phyloP scores from a whole-genome alignment of 2,113 vertebrate species.

The Sciurus niger region DNA sequence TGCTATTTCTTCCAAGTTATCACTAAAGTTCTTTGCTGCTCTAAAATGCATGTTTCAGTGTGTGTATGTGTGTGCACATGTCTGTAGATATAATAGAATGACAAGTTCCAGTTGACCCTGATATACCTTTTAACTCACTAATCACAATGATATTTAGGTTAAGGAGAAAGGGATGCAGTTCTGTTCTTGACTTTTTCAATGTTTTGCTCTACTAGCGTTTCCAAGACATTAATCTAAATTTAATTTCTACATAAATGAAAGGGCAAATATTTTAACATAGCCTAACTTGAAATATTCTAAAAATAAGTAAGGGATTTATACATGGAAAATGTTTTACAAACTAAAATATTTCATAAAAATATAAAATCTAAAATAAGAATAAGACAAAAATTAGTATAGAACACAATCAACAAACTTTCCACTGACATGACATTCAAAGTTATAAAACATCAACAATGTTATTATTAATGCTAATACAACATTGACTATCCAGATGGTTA shows the following conservation, averaged over 20 bases:
- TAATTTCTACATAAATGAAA: constrained; percentile 17
- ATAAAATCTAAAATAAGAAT: neutral
- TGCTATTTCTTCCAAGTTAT: neutral
- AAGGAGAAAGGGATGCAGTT: neutral
- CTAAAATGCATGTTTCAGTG: neutral
- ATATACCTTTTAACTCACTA: neutral
- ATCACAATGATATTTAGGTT: neutral
- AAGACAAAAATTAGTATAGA: neutral
- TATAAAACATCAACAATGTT: neutral
- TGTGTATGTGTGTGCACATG: neutral
- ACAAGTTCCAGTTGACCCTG: neutral
- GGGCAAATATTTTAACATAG: neutral
- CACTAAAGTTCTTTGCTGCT: neutral
- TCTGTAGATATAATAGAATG: neutral
- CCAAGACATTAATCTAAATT: neutral
- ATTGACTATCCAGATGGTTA: neutral
- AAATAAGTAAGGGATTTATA: neutral
- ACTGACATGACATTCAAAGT: neutral
- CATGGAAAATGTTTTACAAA: neutral
- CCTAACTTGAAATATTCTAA: neutral
- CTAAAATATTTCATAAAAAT: neutral
- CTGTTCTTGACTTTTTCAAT: neutral
- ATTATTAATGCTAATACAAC: neutral
- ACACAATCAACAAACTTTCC: neutral
- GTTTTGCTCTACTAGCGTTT: neutral